A percentile compares a stretch with the other conserved stretches of the same genome.
phyloP scores from a whole-genome alignment of 2,888 invertebrate species.

The Camponotus fellah region DNA sequence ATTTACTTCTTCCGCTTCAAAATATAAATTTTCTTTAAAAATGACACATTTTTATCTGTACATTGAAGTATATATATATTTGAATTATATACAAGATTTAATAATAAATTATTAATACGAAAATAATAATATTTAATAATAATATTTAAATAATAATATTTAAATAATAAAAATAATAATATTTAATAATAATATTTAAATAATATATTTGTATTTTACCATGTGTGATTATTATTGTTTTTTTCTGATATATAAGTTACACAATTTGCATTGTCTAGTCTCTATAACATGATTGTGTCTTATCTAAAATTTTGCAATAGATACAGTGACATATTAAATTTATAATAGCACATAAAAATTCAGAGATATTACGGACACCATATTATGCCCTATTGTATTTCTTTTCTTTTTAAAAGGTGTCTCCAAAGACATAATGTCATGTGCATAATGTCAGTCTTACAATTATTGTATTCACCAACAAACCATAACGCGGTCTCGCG shows the following conservation, averaged over 20 bases:
- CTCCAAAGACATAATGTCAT: conserved; percentile 64
- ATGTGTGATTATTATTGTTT: not conserved
- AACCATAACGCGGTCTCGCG: conserved; percentile 54
- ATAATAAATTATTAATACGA: not conserved
- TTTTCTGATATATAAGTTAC: not conserved
- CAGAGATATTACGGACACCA: not conserved
- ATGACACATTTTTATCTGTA: not conserved
- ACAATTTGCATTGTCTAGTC: not conserved
- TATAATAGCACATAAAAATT: not conserved
- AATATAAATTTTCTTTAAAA: not conserved
- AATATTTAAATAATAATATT: not conserved
- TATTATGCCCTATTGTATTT: not conserved
- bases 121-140: not conserved
- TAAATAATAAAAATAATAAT: not conserved
- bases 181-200: no score
- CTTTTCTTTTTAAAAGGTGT: not conserved
- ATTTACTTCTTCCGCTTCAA: not conserved
- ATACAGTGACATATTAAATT: not conserved
- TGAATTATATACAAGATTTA: not conserved
- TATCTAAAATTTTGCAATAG: not conserved
- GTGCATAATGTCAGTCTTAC: conserved; percentile 63
- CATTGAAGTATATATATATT: not conserved
- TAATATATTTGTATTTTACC: not conserved
- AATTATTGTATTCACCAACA: conserved; percentile 56
- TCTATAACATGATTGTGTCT: not conserved